Percentiles rank a stretch among this genome's conserved stretches.
Evolutionary conservation across 2,797 vertebrate species (phyloP).

Genomic region (Pangasius larnaudii): DNA sequence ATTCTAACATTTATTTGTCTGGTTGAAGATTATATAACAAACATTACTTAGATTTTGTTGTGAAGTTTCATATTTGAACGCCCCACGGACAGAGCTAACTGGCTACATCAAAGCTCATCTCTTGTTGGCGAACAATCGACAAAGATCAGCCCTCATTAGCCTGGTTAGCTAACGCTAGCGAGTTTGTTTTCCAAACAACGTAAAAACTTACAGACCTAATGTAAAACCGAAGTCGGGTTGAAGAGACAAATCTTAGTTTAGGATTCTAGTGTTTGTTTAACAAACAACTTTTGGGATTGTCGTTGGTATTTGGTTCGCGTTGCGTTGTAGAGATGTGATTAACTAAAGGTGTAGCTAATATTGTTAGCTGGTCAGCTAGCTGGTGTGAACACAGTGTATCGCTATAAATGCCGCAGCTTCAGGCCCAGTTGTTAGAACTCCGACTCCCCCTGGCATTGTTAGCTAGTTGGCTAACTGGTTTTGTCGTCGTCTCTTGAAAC

Average conservation of each 20-base stretch:
- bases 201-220: conserved; percentile 59
- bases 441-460: conserved; percentile 59
- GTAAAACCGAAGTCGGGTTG: conserved; percentile 8
- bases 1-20: neutral
- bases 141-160: conserved; percentile 37
- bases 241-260: neutral
- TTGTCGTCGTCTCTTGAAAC: conserved; percentile 27
- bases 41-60: neutral
- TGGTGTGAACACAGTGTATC: conserved; percentile 14
- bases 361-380: conserved; percentile 54
- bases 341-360: conserved; percentile 21
- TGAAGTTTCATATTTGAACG: conserved; percentile 15
- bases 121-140: conserved; percentile 45
- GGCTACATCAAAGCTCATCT: conserved; percentile 23
- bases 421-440: conserved; percentile 47
- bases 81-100: neutral
- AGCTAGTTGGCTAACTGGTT: conserved; percentile 50
- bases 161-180: conserved; percentile 30
- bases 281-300: conserved; percentile 25
- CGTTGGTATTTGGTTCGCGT: neutral
- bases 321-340: conserved; percentile 5
- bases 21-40: neutral
- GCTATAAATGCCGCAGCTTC: conserved; percentile 40
- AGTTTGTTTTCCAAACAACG: conserved; percentile 55
- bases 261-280: neutral